Percentiles rank a stretch among this genome's conserved stretches.
phyloP scores from a whole-genome alignment of 2,113 vertebrate genomes.

The Lepisosteus osseus region DNA sequence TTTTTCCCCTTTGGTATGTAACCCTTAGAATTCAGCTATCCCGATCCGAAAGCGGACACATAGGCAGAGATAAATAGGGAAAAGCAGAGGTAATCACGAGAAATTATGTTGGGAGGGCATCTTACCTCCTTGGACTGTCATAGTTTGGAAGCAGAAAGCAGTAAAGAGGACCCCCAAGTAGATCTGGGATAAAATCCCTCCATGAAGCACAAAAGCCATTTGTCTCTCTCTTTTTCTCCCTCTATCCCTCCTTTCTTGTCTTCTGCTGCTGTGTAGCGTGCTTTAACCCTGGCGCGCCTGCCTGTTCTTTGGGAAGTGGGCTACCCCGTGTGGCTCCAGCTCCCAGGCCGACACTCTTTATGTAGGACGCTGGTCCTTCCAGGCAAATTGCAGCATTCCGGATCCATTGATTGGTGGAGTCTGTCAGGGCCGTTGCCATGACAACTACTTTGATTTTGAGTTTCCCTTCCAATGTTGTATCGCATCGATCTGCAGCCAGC shows the following conservation, averaged over 20 bases:
- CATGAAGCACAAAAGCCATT: conserved; percentile 29
- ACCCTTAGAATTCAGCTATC: no score
- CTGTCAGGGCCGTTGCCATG: conserved; percentile 50
- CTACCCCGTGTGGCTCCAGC: conserved; percentile 17
- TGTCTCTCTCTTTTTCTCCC: conserved; percentile 19
- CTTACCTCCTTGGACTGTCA: conserved; percentile 56
- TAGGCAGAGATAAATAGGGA: no score
- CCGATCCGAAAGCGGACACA: no score
- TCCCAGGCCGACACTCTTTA: conserved; percentile 45
- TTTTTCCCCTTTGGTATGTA: no score
- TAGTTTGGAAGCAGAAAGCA: conserved; percentile 21
- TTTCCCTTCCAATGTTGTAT: conserved; percentile 14
- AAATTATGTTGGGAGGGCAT: not conserved
- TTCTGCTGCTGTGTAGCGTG: not conserved
- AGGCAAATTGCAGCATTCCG: conserved; percentile 57
- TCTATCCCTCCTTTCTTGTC: conserved; percentile 13
- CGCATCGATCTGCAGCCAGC: conserved; percentile 1
- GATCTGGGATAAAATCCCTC: conserved; percentile 38
- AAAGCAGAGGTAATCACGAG: no score
- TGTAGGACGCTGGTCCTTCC: conserved; percentile 55
- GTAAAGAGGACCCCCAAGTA: conserved; percentile 42
- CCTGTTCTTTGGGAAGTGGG: not conserved
- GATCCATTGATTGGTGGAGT: conserved; percentile 57
- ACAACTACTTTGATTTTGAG: conserved; percentile 59
- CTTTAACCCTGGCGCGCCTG: not conserved